Conservation (phyloP, 2,113 vertebrate genomes). For the Craseonycteris thonglongyai region DNA sequence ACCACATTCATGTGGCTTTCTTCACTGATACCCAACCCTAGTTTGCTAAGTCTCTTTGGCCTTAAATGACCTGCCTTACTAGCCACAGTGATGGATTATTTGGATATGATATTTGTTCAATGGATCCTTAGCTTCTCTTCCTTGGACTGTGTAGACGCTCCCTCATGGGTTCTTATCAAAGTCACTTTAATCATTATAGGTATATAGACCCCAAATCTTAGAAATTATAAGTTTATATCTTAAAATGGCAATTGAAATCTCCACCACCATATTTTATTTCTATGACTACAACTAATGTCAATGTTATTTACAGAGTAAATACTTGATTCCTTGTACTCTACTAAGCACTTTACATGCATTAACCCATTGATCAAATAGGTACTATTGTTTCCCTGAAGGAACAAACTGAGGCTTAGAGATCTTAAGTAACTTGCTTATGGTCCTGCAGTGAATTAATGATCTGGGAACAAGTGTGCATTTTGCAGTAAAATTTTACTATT, state of each 20-base stretch:
- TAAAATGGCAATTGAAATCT: background rate
- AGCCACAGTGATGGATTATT: background rate
- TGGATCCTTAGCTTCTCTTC: background rate
- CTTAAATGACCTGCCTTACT: background rate
- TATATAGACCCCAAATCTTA: background rate
- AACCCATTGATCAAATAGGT: background rate
- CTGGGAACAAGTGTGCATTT: background rate
- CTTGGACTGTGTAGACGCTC: background rate
- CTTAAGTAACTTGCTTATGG: background rate
- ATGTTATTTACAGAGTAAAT: background rate
- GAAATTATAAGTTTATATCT: background rate
- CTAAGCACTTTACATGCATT: background rate
- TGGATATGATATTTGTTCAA: background rate
- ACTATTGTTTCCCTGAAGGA: background rate
- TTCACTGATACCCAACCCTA: background rate
- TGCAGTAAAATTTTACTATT: slow-evolving; percentile 20
- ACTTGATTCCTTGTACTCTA: background rate
- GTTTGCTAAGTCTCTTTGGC: background rate
- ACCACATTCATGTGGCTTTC: background rate
- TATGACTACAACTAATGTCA: background rate
- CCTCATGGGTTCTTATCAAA: background rate
- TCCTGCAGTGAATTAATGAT: background rate
- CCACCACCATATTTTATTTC: background rate
- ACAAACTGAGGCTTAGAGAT: background rate
- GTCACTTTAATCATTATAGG: background rate